Conservation (phyloP, 1,140 invertebrate species). For the Nylanderia fulva region DNA sequence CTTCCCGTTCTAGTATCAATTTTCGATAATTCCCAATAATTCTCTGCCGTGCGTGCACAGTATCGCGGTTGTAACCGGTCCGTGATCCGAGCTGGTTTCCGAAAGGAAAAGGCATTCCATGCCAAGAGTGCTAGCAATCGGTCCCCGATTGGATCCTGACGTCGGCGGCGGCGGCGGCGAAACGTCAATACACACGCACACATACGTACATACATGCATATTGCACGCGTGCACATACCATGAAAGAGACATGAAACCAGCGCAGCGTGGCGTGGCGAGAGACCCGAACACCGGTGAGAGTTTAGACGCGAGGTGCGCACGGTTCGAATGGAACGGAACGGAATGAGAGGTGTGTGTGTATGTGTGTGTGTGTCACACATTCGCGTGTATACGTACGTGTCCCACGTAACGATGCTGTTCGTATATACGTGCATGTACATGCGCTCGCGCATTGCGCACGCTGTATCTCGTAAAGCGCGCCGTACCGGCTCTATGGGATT, state of each 20-base stretch:
- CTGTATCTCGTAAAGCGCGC: slow-evolving; percentile 68
- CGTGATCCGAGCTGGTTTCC: slow-evolving; percentile 69
- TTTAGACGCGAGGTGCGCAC: slow-evolving; percentile 71
- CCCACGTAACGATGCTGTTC: not conserved
- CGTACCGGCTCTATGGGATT: slow-evolving; percentile 73
- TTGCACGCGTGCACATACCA: not conserved
- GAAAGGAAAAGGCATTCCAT: slow-evolving; percentile 77
- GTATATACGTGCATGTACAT: slow-evolving; percentile 65
- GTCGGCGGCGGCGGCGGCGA: slow-evolving; percentile 34
- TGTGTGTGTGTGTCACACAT: not conserved
- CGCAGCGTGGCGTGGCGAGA: slow-evolving; percentile 53
- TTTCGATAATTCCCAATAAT: slow-evolving; percentile 47
- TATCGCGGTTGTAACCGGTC: slow-evolving; percentile 58
- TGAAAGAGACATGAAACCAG: slow-evolving; percentile 26
- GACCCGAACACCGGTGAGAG: slow-evolving; percentile 70
- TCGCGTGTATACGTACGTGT: slow-evolving; percentile 27
- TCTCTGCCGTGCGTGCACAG: slow-evolving; percentile 19
- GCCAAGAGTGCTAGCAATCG: slow-evolving; percentile 62
- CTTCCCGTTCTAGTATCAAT: slow-evolving; percentile 44
- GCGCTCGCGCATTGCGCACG: slow-evolving; percentile 33
- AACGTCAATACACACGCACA: slow-evolving; percentile 1
- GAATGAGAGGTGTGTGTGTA: slow-evolving; percentile 67
- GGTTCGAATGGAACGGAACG: slow-evolving; percentile 74
- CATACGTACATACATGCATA: not conserved
- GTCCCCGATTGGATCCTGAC: slow-evolving; percentile 66